Percentiles rank a stretch among this genome's conserved stretches.
Conservation (phyloP, 2,113 vertebrate genomes). For the Microtus pennsylvanicus region DNA sequence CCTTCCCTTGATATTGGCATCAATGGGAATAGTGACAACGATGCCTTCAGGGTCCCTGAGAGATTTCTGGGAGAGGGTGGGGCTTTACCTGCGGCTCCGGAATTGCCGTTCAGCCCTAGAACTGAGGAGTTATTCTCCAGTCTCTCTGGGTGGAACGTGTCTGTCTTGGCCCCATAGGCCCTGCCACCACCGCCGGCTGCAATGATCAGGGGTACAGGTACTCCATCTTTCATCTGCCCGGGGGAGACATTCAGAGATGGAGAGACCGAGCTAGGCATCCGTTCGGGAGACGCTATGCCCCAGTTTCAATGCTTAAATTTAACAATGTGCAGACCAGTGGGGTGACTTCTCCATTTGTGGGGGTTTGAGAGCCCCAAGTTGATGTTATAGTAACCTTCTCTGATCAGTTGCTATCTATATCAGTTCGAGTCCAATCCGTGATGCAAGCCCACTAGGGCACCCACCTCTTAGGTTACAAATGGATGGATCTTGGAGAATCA, state of each 20-base stretch:
- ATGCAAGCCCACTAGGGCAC: neutral
- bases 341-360: neutral
- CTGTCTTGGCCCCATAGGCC: constrained; percentile 92
- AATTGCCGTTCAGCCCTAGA: constrained; percentile 94
- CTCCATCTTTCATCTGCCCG: constrained; percentile 92
- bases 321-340: neutral
- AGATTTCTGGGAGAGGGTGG: neutral
- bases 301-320: neutral
- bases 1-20: neutral
- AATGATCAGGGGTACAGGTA: constrained; percentile 92
- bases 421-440: neutral
- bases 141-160: constrained; percentile 89
- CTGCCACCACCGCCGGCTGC: constrained; percentile 97
- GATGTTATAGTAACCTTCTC: too few relatives aligned
- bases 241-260: constrained; percentile 67
- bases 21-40: neutral
- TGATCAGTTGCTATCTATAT: neutral
- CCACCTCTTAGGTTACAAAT: neutral
- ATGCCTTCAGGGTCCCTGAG: neutral
- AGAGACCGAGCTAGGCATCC: neutral
- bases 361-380: neutral
- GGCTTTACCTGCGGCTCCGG: constrained; percentile 92
- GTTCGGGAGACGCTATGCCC: neutral
- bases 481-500: neutral
- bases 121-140: constrained; percentile 92